phyloP scores from a whole-genome alignment of 2,113 vertebrate species.

The Callipepla squamata region DNA sequence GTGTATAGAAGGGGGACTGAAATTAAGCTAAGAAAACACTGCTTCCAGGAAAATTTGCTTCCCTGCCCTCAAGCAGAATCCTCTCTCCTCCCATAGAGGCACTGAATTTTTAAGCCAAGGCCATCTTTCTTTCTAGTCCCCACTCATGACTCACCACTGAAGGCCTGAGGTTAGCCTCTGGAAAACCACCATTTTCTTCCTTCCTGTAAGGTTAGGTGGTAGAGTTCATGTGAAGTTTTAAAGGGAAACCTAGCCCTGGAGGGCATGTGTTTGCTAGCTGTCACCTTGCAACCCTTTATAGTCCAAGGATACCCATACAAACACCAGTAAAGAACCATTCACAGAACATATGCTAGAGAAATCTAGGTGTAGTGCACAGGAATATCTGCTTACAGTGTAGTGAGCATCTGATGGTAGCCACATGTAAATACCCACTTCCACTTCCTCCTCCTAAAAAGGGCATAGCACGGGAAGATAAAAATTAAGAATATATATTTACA shows the following conservation, averaged over 20 bases:
- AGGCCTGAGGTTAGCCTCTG: slow-evolving; percentile 1
- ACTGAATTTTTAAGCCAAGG: neutral
- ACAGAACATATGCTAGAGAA: neutral
- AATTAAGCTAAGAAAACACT: neutral
- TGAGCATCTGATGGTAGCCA: neutral
- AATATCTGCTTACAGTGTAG: neutral
- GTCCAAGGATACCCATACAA: neutral
- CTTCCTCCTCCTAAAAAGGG: neutral
- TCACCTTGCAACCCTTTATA: neutral
- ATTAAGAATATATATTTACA: neutral
- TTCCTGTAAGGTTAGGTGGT: neutral
- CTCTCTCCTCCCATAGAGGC: neutral
- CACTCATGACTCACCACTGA: neutral
- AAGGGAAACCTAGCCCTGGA: neutral
- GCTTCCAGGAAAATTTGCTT: neutral
- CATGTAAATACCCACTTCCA: neutral
- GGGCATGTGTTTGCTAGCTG: neutral
- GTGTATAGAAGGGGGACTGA: neutral
- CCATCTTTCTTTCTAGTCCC: neutral
- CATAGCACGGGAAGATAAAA: neutral
- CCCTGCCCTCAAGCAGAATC: neutral
- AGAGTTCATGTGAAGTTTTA: neutral
- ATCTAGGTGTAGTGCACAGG: neutral
- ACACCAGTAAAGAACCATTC: neutral
- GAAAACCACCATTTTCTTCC: slow-evolving; percentile 17